Evolutionary conservation across 2,797 vertebrate species (phyloP), one percentile per base, ranked within the genome.

Genomic region (Cirrhinus mrigala): DNA sequence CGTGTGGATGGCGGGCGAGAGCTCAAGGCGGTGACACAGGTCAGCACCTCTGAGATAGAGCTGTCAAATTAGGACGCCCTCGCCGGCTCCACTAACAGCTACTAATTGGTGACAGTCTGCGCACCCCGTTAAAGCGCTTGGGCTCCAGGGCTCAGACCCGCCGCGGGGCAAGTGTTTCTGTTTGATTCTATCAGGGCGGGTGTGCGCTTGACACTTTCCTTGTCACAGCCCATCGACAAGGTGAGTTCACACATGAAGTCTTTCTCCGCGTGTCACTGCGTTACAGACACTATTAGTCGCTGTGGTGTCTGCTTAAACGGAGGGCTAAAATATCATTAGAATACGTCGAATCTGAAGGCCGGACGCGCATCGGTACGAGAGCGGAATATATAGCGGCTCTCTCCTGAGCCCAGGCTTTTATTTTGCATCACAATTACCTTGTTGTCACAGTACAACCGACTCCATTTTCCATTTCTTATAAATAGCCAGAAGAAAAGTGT

Each of bases 401-500:
- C 62, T 64, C 62, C 24, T 48, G 58, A 62, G 93, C 94, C 93
- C 93, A 92, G 94, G 89, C 91, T 93, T 95, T 95, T 94, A 78
- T 89, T 90, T 89, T 93, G 91, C 94, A 92, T 93, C 93, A 93
- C 97, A 97, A 97, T 95, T 95, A 96, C 96, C 94, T 91, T 94
- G 92, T 95, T 96, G 96, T 96, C 96, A 95, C 96, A 97, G 96
- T 96, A 96, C 96, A 96, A 96, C 96, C 91, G 94, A 97, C 96
- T 97, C 93, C 95, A 96, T 97, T 98, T 99, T 96, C 97, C 96
- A 96, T 97, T 97, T 97, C 96, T 95, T 95, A 98, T 98, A 99
- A 99, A 99, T 97, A 98, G 97, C 98, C 96, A 96, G 96, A 96
- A 98, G 98, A 98, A 96, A 97, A 98, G 97, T 98, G 99, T 98